Evolutionary conservation across 2,797 vertebrate genomes (phyloP).

Genomic region (Natrix natrix): DNA sequence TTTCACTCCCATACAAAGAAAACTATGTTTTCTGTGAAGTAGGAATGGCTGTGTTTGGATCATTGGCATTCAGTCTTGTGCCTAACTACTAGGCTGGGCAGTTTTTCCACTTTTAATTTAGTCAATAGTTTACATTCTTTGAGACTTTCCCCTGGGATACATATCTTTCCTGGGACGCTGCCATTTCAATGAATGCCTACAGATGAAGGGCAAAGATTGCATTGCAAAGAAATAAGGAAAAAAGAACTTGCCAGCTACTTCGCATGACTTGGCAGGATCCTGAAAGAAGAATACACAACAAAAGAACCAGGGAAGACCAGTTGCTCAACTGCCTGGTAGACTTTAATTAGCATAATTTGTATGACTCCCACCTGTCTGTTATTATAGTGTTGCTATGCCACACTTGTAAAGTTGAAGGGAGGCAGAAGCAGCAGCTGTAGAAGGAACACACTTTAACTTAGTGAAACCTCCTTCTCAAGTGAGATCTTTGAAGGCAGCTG

Average conservation of each 20-base stretch:
- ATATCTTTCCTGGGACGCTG: background rate
- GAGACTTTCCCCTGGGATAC: background rate
- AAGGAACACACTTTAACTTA: constrained; percentile 6
- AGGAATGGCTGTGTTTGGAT: background rate
- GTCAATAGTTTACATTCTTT: background rate
- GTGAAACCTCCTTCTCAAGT: constrained; percentile 2
- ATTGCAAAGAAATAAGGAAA: background rate
- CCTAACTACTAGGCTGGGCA: background rate
- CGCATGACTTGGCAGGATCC: constrained; percentile 39
- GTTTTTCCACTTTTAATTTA: background rate
- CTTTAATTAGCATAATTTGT: constrained; percentile 45
- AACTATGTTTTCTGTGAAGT: background rate
- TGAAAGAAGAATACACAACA: constrained; percentile 29
- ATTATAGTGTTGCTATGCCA: constrained; percentile 33
- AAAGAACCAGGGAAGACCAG: constrained; percentile 24
- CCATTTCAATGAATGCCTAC: background rate
- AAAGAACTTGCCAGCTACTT: constrained; percentile 40
- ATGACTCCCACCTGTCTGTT: constrained; percentile 29
- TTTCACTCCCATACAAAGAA: background rate
- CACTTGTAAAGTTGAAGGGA: background rate
- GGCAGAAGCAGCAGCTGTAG: background rate
- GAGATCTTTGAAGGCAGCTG: background rate
- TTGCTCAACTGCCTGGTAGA: constrained; percentile 28
- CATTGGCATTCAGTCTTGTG: background rate
- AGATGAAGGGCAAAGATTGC: background rate